A percentile compares a stretch with the other conserved stretches of the same genome.
These are phyloP conservation scores for Antidorcas marsupialis DNA, from an alignment of 2,113 vertebrate species.

Conservation along the genomic window DNA sequence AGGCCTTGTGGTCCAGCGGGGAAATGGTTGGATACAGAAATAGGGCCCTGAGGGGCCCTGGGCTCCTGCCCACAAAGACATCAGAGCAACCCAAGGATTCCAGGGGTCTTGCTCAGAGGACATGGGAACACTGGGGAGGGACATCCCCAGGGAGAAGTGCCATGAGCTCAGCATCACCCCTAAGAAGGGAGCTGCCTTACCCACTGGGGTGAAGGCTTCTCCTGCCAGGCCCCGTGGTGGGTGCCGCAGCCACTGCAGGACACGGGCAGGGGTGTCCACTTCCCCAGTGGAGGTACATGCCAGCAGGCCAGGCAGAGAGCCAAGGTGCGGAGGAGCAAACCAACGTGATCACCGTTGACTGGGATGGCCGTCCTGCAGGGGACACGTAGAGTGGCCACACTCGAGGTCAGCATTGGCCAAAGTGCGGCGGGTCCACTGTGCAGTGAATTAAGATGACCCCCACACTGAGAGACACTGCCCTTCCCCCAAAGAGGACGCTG, in stretches of 20 bases:
- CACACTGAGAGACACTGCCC: neutral
- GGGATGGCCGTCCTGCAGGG: neutral
- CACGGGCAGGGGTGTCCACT: neutral
- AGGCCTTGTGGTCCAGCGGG: neutral
- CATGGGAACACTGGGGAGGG: no score
- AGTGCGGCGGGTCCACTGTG: neutral
- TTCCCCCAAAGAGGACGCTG: neutral
- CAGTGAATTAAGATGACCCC: neutral
- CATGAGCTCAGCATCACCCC: neutral
- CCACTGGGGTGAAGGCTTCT: neutral
- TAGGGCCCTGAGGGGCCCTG: neutral
- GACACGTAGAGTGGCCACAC: neutral
- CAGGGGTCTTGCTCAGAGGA: neutral
- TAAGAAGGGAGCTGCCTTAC: neutral
- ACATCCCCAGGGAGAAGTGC: neutral
- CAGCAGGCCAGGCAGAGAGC: neutral
- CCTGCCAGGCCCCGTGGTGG: neutral
- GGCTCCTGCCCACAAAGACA: neutral
- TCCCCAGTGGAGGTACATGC: fast-evolving
- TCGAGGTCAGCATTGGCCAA: no score
- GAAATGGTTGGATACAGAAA: neutral
- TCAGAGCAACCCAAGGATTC: neutral
- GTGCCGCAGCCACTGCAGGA: fast-evolving
- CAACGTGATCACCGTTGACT: neutral
- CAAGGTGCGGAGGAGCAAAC: neutral